These are phyloP conservation scores for Acromyrmex echinatior DNA, from an alignment of 1,140 invertebrate species.

Conservation along the genomic window DNA sequence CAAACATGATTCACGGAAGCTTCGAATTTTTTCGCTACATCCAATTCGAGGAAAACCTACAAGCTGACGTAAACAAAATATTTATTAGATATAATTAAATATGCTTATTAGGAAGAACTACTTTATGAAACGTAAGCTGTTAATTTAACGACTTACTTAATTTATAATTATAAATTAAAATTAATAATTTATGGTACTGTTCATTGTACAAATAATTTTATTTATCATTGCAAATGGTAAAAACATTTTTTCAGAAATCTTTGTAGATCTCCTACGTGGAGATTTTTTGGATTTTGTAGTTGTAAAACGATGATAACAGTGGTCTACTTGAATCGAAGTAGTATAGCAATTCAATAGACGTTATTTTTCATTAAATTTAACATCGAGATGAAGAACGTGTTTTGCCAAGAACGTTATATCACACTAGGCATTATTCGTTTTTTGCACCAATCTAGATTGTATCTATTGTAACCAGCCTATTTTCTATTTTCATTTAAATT, in stretches of 20 bases:
- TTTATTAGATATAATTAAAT: too few species aligned
- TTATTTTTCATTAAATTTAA: constrained; percentile 27
- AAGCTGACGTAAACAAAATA: background rate
- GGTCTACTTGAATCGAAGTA: background rate
- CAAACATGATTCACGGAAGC: background rate
- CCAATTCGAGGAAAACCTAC: background rate
- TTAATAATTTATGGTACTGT: background rate
- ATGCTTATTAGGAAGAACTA: background rate
- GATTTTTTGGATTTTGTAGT: background rate
- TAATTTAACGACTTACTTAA: background rate
- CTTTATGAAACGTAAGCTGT: background rate
- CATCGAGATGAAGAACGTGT: background rate
- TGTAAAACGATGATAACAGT: background rate
- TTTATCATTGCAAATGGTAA: background rate
- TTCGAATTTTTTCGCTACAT: background rate
- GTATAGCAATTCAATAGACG: background rate
- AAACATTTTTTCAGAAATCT: background rate
- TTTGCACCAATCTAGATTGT: background rate
- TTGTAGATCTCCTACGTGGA: background rate
- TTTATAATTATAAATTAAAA: background rate
- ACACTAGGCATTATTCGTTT: constrained; percentile 15
- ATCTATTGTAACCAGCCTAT: constrained; percentile 9
- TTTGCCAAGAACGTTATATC: background rate
- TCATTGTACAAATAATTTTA: background rate
- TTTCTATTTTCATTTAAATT: constrained; percentile 27